A percentile compares a stretch with the other conserved stretches of the same genome.
phyloP scores from a whole-genome alignment of 2,888 invertebrate genomes.

The Rhamnusium bicolor region DNA sequence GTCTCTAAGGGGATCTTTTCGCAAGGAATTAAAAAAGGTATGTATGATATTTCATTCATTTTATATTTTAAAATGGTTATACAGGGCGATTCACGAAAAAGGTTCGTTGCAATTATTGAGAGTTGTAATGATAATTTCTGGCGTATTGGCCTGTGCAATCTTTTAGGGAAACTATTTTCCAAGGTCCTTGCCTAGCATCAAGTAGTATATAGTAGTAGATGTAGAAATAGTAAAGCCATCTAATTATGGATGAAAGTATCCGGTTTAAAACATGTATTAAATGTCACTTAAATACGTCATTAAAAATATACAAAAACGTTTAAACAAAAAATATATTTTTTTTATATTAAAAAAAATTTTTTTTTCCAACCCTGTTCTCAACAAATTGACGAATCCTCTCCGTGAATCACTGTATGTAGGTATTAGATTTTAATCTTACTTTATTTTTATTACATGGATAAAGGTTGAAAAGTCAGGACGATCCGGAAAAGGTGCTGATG shows the following conservation, averaged over 20 bases:
- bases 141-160: not conserved
- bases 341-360: no score
- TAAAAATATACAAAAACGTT: not conserved
- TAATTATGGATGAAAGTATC: not conserved
- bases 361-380: not conserved
- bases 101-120: not conserved
- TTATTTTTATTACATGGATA: slow-evolving; percentile 15
- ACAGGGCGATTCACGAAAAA: not conserved
- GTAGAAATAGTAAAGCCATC: no score
- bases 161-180: not conserved
- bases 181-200: no score
- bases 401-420: not conserved
- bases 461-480: slow-evolving; percentile 30
- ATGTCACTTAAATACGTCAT: no score
- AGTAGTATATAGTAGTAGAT: no score
- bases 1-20: slow-evolving; percentile 22
- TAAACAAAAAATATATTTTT: no score
- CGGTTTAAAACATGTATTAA: not conserved
- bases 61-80: not conserved
- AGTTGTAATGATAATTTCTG: not conserved
- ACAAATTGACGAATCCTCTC: not conserved
- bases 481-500: slow-evolving; percentile 28
- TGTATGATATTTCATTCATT: slow-evolving; percentile 3
- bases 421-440: slow-evolving; percentile 1
- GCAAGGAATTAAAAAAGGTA: slow-evolving; percentile 12